A percentile compares a stretch with the other conserved stretches of the same genome.
Evolutionary conservation across 2,113 vertebrate genomes (phyloP).

Genomic region (Channa argus): DNA sequence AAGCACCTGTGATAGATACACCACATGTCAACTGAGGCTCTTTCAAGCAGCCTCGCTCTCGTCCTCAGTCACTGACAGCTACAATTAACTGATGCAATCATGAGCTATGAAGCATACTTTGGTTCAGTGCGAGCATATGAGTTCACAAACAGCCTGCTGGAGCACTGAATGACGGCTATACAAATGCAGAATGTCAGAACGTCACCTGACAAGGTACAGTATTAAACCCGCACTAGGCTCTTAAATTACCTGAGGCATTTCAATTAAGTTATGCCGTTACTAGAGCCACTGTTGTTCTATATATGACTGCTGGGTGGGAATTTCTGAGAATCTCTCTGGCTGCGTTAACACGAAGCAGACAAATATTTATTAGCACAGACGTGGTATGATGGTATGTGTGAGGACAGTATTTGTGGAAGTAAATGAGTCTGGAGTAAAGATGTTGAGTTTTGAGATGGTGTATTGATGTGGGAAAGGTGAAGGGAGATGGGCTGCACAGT

Average conservation of each 20-base stretch:
- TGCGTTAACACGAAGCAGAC: slow-evolving; percentile 1
- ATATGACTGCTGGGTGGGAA: neutral
- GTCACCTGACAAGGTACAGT: slow-evolving; percentile 34
- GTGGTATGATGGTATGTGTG: slow-evolving; percentile 9
- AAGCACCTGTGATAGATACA: neutral
- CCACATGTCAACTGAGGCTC: slow-evolving; percentile 8
- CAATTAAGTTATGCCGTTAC: slow-evolving; percentile 38
- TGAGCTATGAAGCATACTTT: slow-evolving; percentile 21
- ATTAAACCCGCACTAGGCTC: slow-evolving; percentile 7
- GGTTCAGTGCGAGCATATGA: neutral
- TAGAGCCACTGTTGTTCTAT: slow-evolving; percentile 23
- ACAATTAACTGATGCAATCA: slow-evolving; percentile 13
- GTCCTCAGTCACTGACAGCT: slow-evolving; percentile 27
- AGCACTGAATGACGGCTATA: slow-evolving; percentile 23
- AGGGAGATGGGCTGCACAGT: neutral
- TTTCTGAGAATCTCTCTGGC: slow-evolving; percentile 18
- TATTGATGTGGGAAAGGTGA: slow-evolving; percentile 9
- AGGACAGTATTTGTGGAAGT: slow-evolving; percentile 3
- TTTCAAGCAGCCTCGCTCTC: neutral
- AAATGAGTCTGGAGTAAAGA: slow-evolving; percentile 12
- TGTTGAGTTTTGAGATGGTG: neutral
- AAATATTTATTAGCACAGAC: neutral
- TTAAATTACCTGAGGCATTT: slow-evolving; percentile 45
- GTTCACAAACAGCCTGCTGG: slow-evolving; percentile 23
- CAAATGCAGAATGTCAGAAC: slow-evolving; percentile 30